Evolutionary conservation across 2,888 invertebrate genomes (phyloP).

Genomic region (Ligdia adustata): DNA sequence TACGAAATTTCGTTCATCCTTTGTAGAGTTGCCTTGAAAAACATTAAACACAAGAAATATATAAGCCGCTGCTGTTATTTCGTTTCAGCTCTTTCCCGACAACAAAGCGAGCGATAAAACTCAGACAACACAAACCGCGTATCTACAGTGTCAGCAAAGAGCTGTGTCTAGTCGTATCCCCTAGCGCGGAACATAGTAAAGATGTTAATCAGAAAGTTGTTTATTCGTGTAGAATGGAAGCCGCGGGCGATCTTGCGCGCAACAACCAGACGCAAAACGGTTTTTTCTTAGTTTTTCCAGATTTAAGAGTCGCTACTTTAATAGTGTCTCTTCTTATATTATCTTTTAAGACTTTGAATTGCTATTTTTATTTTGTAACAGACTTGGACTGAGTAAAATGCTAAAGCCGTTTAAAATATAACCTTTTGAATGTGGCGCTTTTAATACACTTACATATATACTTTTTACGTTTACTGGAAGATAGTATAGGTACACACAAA

Average conservation of each 20-base stretch:
- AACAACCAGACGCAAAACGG: constrained; percentile 16
- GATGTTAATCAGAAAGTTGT: constrained; percentile 34
- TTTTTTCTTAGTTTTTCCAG: constrained; percentile 16
- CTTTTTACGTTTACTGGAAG: too few relatives aligned
- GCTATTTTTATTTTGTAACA: constrained; percentile 18
- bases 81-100: too few relatives aligned
- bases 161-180: constrained; percentile 22
- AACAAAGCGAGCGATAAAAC: background rate
- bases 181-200: constrained; percentile 27
- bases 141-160: constrained; percentile 19
- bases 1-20: too few relatives aligned
- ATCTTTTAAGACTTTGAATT: constrained; percentile 19
- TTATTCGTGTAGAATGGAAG: constrained; percentile 27
- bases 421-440: too few relatives aligned
- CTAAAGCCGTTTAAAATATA: background rate
- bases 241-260: constrained; percentile 22
- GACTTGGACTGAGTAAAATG: background rate
- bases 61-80: too few relatives aligned
- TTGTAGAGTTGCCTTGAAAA: too few relatives aligned
- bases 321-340: constrained; percentile 18
- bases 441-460: too few relatives aligned
- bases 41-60: too few relatives aligned
- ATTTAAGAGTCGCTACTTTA: constrained; percentile 15
- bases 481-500: too few relatives aligned
- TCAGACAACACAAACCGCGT: constrained; percentile 8